Percentiles rank a stretch among this genome's conserved stretches.
These are phyloP conservation scores for Heterodera schachtii DNA, from an alignment of 1,140 invertebrate genomes.

Conservation along the genomic window DNA sequence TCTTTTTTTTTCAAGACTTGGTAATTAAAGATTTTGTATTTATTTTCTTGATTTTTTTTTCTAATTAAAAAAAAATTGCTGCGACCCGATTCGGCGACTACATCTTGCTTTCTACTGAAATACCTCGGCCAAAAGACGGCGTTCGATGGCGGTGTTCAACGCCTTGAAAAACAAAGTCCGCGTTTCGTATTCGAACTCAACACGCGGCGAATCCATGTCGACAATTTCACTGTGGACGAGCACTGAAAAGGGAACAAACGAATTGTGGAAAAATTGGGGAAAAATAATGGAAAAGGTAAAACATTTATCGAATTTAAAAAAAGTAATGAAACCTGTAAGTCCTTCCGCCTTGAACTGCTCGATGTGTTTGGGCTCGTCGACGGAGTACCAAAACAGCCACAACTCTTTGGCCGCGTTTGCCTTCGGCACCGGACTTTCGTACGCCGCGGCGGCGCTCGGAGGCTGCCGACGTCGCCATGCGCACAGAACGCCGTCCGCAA, in stretches of 20 bases:
- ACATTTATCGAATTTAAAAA: no score
- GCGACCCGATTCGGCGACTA: no score
- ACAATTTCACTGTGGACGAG: slow-evolving; percentile 16
- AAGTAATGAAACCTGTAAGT: slow-evolving; percentile 16
- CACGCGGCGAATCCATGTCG: slow-evolving; percentile 6
- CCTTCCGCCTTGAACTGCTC: slow-evolving; percentile 24
- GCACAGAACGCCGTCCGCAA: slow-evolving; percentile 39
- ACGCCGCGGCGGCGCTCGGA: slow-evolving; percentile 17
- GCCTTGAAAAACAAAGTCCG: slow-evolving; percentile 50
- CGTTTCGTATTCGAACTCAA: slow-evolving; percentile 50
- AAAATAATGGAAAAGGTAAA: no score
- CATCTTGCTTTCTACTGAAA: neutral
- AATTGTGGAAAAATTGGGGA: no score
- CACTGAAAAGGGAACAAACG: neutral
- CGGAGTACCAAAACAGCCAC: slow-evolving; percentile 53
- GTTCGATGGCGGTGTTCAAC: slow-evolving; percentile 47
- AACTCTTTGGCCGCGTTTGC: slow-evolving; percentile 47
- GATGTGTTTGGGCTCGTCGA: slow-evolving; percentile 43
- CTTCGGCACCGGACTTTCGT: slow-evolving; percentile 24
- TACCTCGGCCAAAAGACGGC: slow-evolving; percentile 31
- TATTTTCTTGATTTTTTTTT: neutral
- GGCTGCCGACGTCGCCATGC: slow-evolving; percentile 45
- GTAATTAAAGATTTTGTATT: neutral
- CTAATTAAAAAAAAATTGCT: no score
- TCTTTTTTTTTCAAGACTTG: no score